phyloP scores from a whole-genome alignment of 2,113 vertebrate species.

The Tetrao urogallus region DNA sequence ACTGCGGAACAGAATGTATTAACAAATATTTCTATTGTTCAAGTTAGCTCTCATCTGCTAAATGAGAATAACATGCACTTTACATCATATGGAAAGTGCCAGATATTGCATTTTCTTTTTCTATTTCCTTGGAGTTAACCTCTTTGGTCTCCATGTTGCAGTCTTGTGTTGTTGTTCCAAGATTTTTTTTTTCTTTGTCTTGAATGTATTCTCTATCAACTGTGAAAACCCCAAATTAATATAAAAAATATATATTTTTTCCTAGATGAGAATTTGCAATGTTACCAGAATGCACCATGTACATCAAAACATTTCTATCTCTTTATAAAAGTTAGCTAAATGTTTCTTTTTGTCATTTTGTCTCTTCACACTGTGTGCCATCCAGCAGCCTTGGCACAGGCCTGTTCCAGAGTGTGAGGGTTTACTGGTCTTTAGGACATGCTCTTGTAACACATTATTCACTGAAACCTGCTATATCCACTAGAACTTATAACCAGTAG shows the following conservation, averaged over 20 bases:
- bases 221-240: conserved; percentile 17
- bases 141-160: conserved; percentile 64
- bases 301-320: conserved; percentile 14
- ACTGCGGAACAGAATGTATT: conserved; percentile 40
- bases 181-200: conserved; percentile 45
- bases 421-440: conserved; percentile 63
- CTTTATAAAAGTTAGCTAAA: background rate
- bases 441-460: conserved; percentile 45
- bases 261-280: background rate
- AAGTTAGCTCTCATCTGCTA: conserved; percentile 52
- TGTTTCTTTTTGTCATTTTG: conserved; percentile 63
- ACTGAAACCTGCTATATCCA: conserved; percentile 62
- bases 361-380: background rate
- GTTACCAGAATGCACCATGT: conserved; percentile 32
- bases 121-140: conserved; percentile 46
- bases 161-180: conserved; percentile 62
- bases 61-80: conserved; percentile 78
- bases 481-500: conserved; percentile 53
- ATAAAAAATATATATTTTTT: background rate
- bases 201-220: conserved; percentile 61
- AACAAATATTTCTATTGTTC: conserved; percentile 74
- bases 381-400: conserved; percentile 31
- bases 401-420: conserved; percentile 11
- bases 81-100: conserved; percentile 69
- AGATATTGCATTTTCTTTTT: conserved; percentile 62